Base-by-base conservation (phyloP, 2,888 invertebrate species). In the Melanargia galathea region DNA sequence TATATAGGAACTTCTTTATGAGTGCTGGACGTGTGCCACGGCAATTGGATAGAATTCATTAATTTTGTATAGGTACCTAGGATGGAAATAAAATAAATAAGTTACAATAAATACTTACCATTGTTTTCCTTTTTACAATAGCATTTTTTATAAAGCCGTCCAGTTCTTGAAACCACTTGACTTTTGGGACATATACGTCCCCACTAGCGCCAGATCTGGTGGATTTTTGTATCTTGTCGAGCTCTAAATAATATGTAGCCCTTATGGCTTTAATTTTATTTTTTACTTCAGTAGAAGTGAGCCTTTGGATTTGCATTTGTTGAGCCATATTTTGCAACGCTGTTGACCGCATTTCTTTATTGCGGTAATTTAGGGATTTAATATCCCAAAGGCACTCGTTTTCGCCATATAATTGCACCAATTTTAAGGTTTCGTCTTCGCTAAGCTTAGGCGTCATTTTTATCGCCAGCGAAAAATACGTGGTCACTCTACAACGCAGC, bases 141-240 rank as follows among this genome's bases (percentile, higher is more conserved):
- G n/a, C n/a, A n/a, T n/a, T n/a, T n/a, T n/a, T n/a, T n/a, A n/a
- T n/a, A n/a, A n/a, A n/a, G n/a, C n/a, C n/a, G n/a, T n/a, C n/a
- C n/a, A n/a, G n/a, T n/a, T n/a, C n/a, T n/a, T n/a, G n/a, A n/a
- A n/a, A n/a, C n/a, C n/a, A n/a, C n/a, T n/a, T n/a, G n/a, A n/a
- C n/a, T n/a, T n/a, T 38, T 58, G 66, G 67, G 30, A 59, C 48
- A 65, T 70, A 67, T 20, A 70, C 66, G 51, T 67, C 60, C 30
- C 66, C 65, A 64, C 64, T 52, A 70, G 65, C 70, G 55, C 70
- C 70, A 48, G 70, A 67, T 70, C 49, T 67, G 40, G 66, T 57
- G 43, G 66, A 67, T 38, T 70, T 67, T 56, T 65, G 43, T 58
- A 67, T 70, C 52, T 70, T 70, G 55, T 70, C 70, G 16, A 66